Conservation (phyloP, 2,797 vertebrate species). For the Dromococcyx pavoninus region DNA sequence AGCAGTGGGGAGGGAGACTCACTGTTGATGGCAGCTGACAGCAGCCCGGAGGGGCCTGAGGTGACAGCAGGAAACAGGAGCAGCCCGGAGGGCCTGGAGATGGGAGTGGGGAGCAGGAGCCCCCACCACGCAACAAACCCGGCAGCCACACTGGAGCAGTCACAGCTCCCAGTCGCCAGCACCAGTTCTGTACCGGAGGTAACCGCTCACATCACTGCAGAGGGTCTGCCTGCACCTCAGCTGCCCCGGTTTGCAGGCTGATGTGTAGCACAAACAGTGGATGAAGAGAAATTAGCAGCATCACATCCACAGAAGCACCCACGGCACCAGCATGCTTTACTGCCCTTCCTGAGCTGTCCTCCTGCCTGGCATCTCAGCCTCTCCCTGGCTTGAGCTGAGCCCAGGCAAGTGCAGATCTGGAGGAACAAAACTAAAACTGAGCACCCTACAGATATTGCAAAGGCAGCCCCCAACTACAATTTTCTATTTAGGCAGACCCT, state of each 20-base stretch:
- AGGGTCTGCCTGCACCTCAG: background rate
- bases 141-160: background rate
- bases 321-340: background rate
- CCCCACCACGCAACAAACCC: background rate
- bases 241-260: background rate
- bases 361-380: background rate
- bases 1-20: no score
- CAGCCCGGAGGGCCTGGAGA: background rate
- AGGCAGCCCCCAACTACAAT: background rate
- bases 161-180: background rate
- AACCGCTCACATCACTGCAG: fast-evolving
- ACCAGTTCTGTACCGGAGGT: background rate
- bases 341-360: background rate
- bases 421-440: background rate
- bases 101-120: background rate
- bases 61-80: no score
- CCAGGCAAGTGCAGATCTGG: fast-evolving
- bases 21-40: background rate
- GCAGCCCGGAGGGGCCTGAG: background rate
- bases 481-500: background rate
- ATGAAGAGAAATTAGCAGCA: background rate
- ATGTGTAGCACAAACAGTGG: fast-evolving
- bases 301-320: background rate
- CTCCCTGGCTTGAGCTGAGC: background rate
- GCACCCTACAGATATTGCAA: background rate